Conservation (phyloP, 2,888 invertebrate species). For the Linnaemya tessellans region DNA sequence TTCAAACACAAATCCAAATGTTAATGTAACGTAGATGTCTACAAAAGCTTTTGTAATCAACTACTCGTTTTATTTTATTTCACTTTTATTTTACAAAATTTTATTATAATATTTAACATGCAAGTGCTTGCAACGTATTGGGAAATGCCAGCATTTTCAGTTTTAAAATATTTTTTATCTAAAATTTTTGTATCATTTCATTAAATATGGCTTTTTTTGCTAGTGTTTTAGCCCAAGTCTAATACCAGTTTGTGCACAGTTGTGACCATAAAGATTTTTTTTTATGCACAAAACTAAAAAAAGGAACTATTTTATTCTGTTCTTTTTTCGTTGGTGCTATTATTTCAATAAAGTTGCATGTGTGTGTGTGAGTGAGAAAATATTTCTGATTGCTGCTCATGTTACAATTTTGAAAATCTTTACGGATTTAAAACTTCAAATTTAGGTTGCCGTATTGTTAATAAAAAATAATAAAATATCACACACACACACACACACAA, state of each 20-base stretch:
- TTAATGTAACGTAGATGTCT: constrained; percentile 15
- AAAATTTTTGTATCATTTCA: constrained; percentile 28
- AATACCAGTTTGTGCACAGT: constrained; percentile 1
- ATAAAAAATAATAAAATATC: constrained; percentile 52
- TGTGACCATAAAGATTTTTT: constrained; percentile 27
- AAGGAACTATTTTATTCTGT: constrained; percentile 8
- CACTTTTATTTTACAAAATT: constrained; percentile 4
- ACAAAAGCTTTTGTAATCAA: constrained; percentile 19
- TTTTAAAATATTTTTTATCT: neutral
- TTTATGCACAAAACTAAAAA: neutral
- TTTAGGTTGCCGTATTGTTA: constrained; percentile 64
- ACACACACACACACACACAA: constrained; percentile 7
- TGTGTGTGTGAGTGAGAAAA: neutral
- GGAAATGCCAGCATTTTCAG: constrained; percentile 23
- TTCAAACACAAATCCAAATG: neutral
- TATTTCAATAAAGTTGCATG: constrained; percentile 2
- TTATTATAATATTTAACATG: constrained; percentile 22
- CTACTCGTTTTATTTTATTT: constrained; percentile 8
- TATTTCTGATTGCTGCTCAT: constrained; percentile 43
- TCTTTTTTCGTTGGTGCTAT: neutral
- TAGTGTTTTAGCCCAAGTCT: neutral
- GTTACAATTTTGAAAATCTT: constrained; percentile 61
- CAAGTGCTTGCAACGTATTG: constrained; percentile 26
- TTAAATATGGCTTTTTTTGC: constrained; percentile 3
- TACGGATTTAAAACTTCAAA: constrained; percentile 67